Conservation (phyloP, 2,888 invertebrate genomes). For the Rhagophthalmus giganteus region DNA sequence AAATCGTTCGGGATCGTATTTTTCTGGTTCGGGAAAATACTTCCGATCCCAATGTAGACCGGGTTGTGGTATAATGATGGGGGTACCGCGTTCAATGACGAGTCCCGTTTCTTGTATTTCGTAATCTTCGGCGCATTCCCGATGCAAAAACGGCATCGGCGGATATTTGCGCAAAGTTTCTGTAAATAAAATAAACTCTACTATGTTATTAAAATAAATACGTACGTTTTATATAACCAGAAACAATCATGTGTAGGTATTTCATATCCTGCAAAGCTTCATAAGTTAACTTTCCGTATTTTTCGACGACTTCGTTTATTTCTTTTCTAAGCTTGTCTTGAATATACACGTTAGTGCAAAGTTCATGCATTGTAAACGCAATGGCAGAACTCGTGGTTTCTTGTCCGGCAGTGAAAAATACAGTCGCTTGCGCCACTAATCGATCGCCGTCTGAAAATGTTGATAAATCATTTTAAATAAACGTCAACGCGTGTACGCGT, state of each 20-base stretch:
- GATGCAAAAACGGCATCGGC: conserved; percentile 45
- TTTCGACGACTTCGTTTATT: conserved; percentile 42
- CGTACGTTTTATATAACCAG: too few species aligned
- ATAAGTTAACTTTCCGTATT: conserved; percentile 52
- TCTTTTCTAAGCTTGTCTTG: too few species aligned
- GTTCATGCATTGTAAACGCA: conserved; percentile 54
- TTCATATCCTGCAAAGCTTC: conserved; percentile 56
- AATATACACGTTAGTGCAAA: conserved; percentile 55
- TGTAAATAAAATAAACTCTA: conserved; percentile 35
- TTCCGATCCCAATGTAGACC: conserved; percentile 43
- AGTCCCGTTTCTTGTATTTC: conserved; percentile 2
- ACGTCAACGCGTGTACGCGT: background rate
- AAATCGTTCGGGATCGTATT: conserved; percentile 44
- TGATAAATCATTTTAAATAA: conserved; percentile 1
- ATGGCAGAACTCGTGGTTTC: conserved; percentile 59
- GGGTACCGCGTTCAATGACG: too few species aligned
- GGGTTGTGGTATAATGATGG: too few species aligned
- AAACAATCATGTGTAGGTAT: conserved; percentile 56
- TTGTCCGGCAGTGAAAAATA: conserved; percentile 60
- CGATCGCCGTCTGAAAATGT: too few species aligned
- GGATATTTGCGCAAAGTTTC: conserved; percentile 56
- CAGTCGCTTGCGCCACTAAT: conserved; percentile 54
- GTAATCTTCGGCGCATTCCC: conserved; percentile 43
- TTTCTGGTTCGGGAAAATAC: conserved; percentile 44
- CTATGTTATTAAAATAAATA: too few species aligned